Evolutionary conservation across 2,888 invertebrate genomes (phyloP).

Genomic region (Ornithoptera alexandrae): DNA sequence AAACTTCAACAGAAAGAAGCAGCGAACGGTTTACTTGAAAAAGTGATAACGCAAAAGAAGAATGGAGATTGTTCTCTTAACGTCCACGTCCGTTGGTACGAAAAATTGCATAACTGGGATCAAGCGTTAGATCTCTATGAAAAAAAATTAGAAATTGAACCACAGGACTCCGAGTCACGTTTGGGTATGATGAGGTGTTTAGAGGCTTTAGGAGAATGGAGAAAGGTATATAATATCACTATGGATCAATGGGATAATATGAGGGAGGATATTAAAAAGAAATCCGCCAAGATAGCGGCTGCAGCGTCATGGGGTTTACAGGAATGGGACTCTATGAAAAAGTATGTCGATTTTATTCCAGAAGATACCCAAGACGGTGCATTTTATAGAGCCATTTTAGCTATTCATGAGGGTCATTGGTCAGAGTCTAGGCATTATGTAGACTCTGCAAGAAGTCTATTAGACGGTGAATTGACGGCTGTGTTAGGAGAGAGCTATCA

Average conservation of each 20-base stretch:
- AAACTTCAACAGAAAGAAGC: constrained; percentile 99
- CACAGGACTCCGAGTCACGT: constrained; percentile 87
- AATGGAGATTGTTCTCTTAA: constrained; percentile 79
- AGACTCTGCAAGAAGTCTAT: constrained; percentile 93
- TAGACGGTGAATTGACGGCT: constrained; percentile 97
- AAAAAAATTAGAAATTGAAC: constrained; percentile 84
- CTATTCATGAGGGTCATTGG: constrained; percentile 90
- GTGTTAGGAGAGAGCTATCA: constrained; percentile 98
- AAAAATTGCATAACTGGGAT: constrained; percentile 99
- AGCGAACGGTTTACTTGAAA: constrained; percentile 94
- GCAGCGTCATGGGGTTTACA: constrained; percentile 97
- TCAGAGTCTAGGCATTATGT: constrained; percentile 88
- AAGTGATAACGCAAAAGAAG: constrained; percentile 89
- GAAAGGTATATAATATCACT: constrained; percentile 88
- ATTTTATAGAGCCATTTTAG: constrained; percentile 95
- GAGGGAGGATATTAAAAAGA: constrained; percentile 68
- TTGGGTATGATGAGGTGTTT: constrained; percentile 97
- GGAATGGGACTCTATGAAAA: constrained; percentile 96
- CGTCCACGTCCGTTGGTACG: constrained; percentile 94
- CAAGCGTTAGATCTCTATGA: constrained; percentile 94
- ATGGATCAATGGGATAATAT: constrained; percentile 82
- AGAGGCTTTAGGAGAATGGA: constrained; percentile 98
- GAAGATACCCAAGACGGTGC: constrained; percentile 96
- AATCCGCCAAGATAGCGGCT: constrained; percentile 93
- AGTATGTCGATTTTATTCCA: constrained; percentile 92